These are phyloP conservation scores for Thomomys bottae DNA, from an alignment of 2,113 vertebrate species.

Conservation along the genomic window DNA sequence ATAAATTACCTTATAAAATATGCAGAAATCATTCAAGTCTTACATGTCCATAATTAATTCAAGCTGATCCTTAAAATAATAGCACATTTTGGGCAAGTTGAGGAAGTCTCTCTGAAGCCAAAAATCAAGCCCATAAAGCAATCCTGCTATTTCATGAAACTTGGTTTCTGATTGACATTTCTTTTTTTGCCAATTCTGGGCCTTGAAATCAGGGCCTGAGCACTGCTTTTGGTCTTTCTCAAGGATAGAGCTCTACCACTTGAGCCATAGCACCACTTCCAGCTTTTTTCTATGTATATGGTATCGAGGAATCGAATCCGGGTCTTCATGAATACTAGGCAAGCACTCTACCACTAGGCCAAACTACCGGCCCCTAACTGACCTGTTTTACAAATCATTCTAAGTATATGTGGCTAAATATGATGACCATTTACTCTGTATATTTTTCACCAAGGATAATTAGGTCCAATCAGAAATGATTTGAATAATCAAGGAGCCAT, in stretches of 20 bases:
- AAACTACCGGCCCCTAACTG: too few species aligned
- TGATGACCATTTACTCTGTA: not conserved
- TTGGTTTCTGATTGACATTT: not conserved
- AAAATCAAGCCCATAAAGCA: not conserved
- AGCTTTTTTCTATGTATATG: too few species aligned
- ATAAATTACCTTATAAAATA: not conserved
- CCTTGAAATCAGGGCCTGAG: too few species aligned
- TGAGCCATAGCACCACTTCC: too few species aligned
- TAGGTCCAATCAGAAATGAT: not conserved
- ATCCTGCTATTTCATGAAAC: not conserved
- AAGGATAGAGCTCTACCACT: too few species aligned
- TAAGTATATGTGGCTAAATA: not conserved
- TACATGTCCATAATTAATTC: not conserved
- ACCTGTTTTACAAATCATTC: not conserved
- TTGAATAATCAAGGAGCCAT: not conserved
- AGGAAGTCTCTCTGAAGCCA: not conserved
- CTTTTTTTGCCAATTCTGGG: too few species aligned
- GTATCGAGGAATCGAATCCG: too few species aligned
- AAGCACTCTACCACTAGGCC: too few species aligned
- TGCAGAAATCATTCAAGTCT: not conserved
- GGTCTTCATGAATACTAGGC: too few species aligned
- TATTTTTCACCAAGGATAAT: not conserved
- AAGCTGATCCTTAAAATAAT: not conserved
- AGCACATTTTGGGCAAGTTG: not conserved
- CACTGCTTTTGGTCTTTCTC: too few species aligned